Evolutionary conservation across 1,140 invertebrate species (phyloP).

Genomic region (Nymphalis io): DNA sequence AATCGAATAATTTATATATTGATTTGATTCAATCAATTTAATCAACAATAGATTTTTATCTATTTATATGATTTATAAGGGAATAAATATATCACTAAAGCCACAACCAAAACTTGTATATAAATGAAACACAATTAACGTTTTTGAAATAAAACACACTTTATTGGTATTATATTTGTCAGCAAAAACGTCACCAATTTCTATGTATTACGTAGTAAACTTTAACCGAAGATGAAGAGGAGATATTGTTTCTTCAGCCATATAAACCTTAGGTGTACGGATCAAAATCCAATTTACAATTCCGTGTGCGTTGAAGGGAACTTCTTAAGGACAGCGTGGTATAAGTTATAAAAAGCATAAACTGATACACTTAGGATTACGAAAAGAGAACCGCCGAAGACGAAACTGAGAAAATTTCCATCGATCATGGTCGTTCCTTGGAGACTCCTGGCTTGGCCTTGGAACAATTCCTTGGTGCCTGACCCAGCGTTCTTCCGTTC

Average conservation of each 20-base stretch:
- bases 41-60: too few species aligned
- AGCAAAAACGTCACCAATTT: not conserved
- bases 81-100: too few species aligned
- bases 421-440: constrained; percentile 86
- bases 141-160: constrained; percentile 20
- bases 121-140: constrained; percentile 19
- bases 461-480: constrained; percentile 74
- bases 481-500: constrained; percentile 82
- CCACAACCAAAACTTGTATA: not conserved
- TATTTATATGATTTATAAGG: too few species aligned
- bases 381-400: constrained; percentile 87
- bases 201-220: not conserved
- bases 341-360: constrained; percentile 92
- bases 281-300: constrained; percentile 79
- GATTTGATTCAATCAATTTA: too few species aligned
- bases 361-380: constrained; percentile 90
- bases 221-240: too few species aligned
- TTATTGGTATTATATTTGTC: constrained; percentile 18
- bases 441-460: constrained; percentile 75
- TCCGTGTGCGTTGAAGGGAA: constrained; percentile 89
- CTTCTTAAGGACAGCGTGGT: constrained; percentile 89
- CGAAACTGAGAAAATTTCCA: constrained; percentile 89
- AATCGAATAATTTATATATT: too few species aligned
- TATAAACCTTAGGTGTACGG: constrained; percentile 25
- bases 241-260: not conserved